Evolutionary conservation across 2,113 vertebrate genomes (phyloP).

Genomic region (Aleadryas rufinucha): DNA sequence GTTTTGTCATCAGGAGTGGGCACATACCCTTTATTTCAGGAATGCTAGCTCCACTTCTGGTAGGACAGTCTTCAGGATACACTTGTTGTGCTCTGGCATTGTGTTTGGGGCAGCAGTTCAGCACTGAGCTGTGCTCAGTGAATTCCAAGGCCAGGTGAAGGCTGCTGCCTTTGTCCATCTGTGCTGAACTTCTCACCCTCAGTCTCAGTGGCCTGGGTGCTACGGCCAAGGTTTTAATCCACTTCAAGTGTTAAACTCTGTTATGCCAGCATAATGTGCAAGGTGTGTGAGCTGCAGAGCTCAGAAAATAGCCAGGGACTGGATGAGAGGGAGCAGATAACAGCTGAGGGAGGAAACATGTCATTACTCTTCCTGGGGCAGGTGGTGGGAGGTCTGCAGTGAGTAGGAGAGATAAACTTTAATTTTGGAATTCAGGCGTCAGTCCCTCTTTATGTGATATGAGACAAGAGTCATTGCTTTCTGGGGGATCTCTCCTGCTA

Average conservation of each 20-base stretch:
- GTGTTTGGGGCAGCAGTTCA: not conserved
- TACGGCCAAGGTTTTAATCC: not conserved
- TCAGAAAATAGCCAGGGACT: not conserved
- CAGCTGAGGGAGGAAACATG: not conserved
- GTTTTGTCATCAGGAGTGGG: not conserved
- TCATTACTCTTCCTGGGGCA: not conserved
- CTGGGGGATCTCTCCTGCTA: not conserved
- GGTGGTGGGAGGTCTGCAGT: not conserved
- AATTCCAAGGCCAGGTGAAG: not conserved
- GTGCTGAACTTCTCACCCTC: not conserved
- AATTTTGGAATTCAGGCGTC: not conserved
- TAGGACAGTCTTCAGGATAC: not conserved
- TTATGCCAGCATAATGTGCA: not conserved
- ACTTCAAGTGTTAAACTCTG: not conserved
- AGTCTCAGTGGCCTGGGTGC: not conserved
- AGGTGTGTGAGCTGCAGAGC: not conserved
- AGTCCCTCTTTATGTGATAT: not conserved
- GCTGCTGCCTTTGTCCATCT: not conserved
- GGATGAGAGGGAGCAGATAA: not conserved
- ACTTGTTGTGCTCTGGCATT: fast-evolving
- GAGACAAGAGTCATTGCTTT: not conserved
- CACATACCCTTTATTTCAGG: not conserved
- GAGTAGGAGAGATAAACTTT: not conserved
- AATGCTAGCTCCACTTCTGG: not conserved
- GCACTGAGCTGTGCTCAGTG: not conserved